Evolutionary conservation across 1,140 invertebrate genomes (phyloP), one percentile per base, ranked within the genome.

Genomic region (Babylonia areolata): DNA sequence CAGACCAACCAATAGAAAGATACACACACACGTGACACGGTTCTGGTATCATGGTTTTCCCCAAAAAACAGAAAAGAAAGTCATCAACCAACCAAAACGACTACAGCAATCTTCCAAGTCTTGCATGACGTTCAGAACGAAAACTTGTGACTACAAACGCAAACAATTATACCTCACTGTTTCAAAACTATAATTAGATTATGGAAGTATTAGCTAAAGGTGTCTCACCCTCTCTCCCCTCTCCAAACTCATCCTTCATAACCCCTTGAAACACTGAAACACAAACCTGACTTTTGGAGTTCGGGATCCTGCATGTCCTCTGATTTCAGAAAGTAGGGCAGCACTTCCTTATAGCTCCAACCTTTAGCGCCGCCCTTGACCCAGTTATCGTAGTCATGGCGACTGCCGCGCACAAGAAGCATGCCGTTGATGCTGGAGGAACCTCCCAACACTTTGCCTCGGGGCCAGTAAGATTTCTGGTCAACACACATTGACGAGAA

Each of bases 271-370:
- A n/a, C n/a, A n/a, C n/a, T n/a, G n/a, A n/a, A n/a, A n/a, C n/a
- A n/a, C n/a, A 23, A 58, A 77, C 85, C 58, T 28, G 85, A 86
- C 1, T 71, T n/a, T 28, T n/a, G 28, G 12, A 88, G 33, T 11
- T 85, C 69, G 1, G 46, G 37, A 40, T 40, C 42, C 85, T 35
- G 77, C 28, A 84, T 90, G 89, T 73, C 81, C 69, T 91, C 89
- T 9, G 97, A 97, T 91, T 98, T 98, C 91, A 97, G 97, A 94
- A 99, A 99, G 91, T 98, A 99, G 79, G 97, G 96, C 0, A 98
- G 93, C 0, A 97, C 96, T 58, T 97, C 96, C 84, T 97, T 96
- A 88, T 96, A 98, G 2, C 96, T 96, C 98, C 98, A 99, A 12
- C 98, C 98, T 0, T 96, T 95, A 91, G 98, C 98, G 0, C 98